Percentiles rank a stretch among this genome's conserved stretches.
These are phyloP conservation scores for Drosophila ustulata DNA, from an alignment of 2,888 invertebrate species.

Conservation along the genomic window DNA sequence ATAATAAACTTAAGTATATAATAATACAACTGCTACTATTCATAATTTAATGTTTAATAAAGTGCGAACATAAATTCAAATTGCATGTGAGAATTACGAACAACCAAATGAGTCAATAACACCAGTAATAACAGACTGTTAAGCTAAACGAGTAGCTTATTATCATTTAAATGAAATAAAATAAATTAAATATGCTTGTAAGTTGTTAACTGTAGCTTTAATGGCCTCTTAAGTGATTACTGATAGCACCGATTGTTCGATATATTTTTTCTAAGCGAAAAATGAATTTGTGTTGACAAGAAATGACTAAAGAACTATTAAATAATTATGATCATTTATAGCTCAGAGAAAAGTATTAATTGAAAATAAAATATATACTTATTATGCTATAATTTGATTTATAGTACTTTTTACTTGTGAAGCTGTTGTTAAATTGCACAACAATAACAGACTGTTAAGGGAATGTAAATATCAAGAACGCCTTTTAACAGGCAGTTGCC, in stretches of 20 bases:
- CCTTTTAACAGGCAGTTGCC: not conserved
- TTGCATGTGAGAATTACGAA: not conserved
- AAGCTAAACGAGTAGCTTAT: not conserved
- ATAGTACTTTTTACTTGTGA: too few relatives aligned
- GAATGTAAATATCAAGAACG: not conserved
- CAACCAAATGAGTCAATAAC: not conserved
- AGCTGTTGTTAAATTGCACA: not conserved
- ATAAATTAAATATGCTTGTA: not conserved
- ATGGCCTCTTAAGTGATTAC: not conserved
- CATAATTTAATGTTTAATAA: not conserved
- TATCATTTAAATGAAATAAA: not conserved
- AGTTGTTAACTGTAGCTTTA: not conserved
- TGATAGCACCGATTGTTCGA: too few relatives aligned
- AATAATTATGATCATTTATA: too few relatives aligned
- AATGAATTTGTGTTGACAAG: too few relatives aligned
- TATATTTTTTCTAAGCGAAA: too few relatives aligned
- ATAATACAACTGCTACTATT: not conserved
- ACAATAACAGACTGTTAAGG: not conserved
- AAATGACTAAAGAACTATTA: too few relatives aligned
- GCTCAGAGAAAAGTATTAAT: too few relatives aligned
- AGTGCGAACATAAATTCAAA: not conserved
- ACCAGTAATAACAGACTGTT: conserved; percentile 1
- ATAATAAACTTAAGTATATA: not conserved
- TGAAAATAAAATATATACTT: too few relatives aligned
- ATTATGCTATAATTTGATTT: too few relatives aligned